A percentile compares a stretch with the other conserved stretches of the same genome.
Conservation (phyloP, 2,797 vertebrate species). For the Gymnocypris eckloni region DNA sequence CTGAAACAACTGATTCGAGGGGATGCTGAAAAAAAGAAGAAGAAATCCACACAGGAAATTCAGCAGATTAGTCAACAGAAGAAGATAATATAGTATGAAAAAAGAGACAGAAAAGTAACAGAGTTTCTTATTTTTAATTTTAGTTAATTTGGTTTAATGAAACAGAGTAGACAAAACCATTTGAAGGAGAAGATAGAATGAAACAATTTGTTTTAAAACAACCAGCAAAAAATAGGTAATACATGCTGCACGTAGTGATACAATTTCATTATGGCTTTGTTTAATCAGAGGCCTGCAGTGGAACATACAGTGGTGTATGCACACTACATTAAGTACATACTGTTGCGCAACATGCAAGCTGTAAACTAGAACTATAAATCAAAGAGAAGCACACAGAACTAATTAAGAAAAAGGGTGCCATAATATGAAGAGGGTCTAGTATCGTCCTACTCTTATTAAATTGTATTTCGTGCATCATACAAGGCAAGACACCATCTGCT, state of each 20-base stretch:
- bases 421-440: conserved; percentile 70
- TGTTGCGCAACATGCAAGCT: conserved; percentile 59
- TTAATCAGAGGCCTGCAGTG: neutral
- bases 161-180: conserved; percentile 32
- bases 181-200: conserved; percentile 58
- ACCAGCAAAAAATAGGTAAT: conserved; percentile 8
- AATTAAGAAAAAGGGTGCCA: conserved; percentile 59
- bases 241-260: conserved; percentile 39
- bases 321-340: conserved; percentile 42
- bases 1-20: conserved; percentile 6
- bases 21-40: conserved; percentile 30
- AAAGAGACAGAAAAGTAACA: conserved; percentile 46
- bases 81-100: conserved; percentile 25
- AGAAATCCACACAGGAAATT: conserved; percentile 40
- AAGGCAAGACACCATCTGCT: conserved; percentile 79
- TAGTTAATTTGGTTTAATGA: conserved; percentile 51
- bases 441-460: conserved; percentile 72
- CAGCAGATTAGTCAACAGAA: neutral
- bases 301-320: neutral
- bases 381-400: conserved; percentile 59
- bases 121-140: neutral
- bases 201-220: neutral
- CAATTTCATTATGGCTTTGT: conserved; percentile 57
- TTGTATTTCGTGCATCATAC: conserved; percentile 77
- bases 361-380: conserved; percentile 62